These are phyloP conservation scores for Martes martes DNA, from an alignment of 2,113 vertebrate species.

Conservation along the genomic window DNA sequence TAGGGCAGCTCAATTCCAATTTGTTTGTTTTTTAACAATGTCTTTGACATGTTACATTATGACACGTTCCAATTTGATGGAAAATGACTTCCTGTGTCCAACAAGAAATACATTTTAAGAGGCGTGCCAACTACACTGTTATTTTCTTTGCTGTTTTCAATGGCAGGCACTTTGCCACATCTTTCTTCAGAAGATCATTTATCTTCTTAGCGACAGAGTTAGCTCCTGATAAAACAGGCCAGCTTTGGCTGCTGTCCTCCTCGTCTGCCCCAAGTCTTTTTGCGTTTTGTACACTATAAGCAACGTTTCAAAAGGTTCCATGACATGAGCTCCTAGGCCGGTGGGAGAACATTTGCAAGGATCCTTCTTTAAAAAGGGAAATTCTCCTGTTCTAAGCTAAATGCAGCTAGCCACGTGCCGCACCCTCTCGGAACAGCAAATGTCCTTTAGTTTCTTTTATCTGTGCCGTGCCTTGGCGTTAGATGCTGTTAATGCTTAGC, in stretches of 20 bases:
- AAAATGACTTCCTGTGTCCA: conserved; percentile 74
- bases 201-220: background rate
- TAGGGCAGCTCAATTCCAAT: background rate
- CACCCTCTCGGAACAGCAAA: conserved; percentile 43
- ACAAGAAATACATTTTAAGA: conserved; percentile 66
- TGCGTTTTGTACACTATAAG: background rate
- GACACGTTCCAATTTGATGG: conserved; percentile 60
- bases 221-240: background rate
- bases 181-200: conserved; percentile 55
- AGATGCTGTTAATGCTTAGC: conserved; percentile 60
- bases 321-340: background rate
- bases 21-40: conserved; percentile 67
- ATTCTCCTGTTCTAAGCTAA: conserved; percentile 50
- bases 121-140: conserved; percentile 40
- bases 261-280: conserved; percentile 38
- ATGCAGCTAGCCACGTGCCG: conserved; percentile 37
- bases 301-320: background rate
- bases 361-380: conserved; percentile 37
- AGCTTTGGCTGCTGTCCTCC: background rate
- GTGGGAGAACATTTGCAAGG: conserved; percentile 13
- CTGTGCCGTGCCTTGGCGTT: conserved; percentile 52
- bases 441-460: conserved; percentile 66
- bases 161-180: conserved; percentile 34
- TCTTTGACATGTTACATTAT: conserved; percentile 44
- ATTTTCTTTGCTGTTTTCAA: conserved; percentile 58